Evolutionary conservation across 1,140 invertebrate genomes (phyloP).

Genomic region (Wiebesia pumilae): DNA sequence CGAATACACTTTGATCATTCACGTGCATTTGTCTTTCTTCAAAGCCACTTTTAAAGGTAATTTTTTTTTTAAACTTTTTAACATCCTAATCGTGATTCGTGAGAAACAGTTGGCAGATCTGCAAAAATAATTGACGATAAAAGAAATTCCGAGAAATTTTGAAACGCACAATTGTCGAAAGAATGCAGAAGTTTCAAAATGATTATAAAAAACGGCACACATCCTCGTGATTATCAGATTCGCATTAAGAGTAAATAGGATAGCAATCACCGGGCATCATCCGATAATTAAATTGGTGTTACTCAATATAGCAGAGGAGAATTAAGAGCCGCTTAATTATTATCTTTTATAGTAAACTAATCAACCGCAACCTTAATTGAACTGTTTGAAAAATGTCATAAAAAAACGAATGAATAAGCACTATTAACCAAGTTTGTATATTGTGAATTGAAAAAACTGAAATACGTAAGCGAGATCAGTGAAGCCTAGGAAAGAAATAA

Average conservation of each 20-base stretch:
- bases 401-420: not conserved
- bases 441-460: no score
- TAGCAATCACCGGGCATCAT: not conserved
- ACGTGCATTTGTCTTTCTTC: no score
- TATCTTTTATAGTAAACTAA: not conserved
- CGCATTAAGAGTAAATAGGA: not conserved
- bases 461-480: no score
- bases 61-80: no score
- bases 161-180: not conserved
- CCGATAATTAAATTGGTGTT: conserved; percentile 22
- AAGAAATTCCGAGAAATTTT: not conserved
- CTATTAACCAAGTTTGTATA: no score
- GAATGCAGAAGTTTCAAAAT: conserved; percentile 1
- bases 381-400: not conserved
- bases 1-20: no score
- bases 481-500: no score
- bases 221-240: not conserved
- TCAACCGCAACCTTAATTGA: conserved; percentile 22
- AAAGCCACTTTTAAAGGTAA: no score
- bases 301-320: not conserved
- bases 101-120: not conserved
- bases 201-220: not conserved
- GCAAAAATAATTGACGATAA: not conserved
- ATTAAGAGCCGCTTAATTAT: not conserved
- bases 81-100: not conserved